Conservation (phyloP, 2,797 vertebrate genomes). For the Dermochelys coriacea region DNA sequence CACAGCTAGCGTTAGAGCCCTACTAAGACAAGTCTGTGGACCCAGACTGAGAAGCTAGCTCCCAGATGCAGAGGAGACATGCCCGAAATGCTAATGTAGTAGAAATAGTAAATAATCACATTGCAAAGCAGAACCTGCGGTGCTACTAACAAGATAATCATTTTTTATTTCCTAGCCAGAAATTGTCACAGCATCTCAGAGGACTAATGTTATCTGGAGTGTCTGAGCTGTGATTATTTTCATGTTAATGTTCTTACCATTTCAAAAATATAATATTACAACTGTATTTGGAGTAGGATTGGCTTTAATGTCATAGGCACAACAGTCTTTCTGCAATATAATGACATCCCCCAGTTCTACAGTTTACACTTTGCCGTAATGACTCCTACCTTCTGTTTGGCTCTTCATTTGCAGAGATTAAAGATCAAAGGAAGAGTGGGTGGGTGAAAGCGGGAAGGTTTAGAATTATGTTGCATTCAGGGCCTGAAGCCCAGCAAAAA, state of each 20-base stretch:
- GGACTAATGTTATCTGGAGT: not conserved
- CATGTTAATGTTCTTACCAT: not conserved
- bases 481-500: not conserved
- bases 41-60: not conserved
- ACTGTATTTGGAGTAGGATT: not conserved
- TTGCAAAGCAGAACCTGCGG: not conserved
- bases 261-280: not conserved
- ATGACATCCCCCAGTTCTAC: not conserved
- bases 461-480: not conserved
- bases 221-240: not conserved
- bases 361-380: not conserved
- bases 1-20: not conserved
- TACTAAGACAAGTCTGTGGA: not conserved
- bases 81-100: not conserved
- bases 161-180: not conserved
- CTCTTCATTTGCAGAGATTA: not conserved
- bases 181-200: not conserved
- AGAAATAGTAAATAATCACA: not conserved
- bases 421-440: not conserved
- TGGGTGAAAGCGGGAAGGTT: not conserved
- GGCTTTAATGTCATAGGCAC: not conserved
- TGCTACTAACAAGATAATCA: not conserved
- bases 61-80: not conserved
- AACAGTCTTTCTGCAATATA: not conserved
- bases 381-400: not conserved